These are phyloP conservation scores for Nesoenas mayeri DNA, from an alignment of 2,113 vertebrate genomes.

Conservation along the genomic window DNA sequence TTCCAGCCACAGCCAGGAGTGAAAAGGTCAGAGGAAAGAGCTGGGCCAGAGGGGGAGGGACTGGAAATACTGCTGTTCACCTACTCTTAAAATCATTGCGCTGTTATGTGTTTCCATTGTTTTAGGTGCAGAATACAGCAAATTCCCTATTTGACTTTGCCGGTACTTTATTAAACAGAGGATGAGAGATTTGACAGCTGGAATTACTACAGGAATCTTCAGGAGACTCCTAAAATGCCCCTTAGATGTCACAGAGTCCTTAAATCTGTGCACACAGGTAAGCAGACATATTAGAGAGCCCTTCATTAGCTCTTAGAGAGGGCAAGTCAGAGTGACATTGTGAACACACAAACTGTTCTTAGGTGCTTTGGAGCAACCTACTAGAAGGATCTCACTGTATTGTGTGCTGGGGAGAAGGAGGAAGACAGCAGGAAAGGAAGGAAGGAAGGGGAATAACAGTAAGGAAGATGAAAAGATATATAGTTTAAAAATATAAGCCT, in stretches of 20 bases:
- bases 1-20: neutral
- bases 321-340: neutral
- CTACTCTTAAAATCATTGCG: neutral
- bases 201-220: neutral
- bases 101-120: neutral
- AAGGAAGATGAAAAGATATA: neutral
- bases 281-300: neutral
- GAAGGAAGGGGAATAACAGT: neutral
- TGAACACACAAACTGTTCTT: neutral
- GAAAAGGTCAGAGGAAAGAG: neutral
- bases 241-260: neutral
- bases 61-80: neutral
- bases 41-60: neutral
- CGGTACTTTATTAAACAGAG: neutral
- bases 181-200: neutral
- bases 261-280: neutral
- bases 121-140: neutral
- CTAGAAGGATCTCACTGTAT: neutral
- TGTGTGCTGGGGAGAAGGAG: neutral
- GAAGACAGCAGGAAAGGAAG: neutral
- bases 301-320: neutral
- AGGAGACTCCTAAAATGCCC: neutral
- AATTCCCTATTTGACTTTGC: neutral
- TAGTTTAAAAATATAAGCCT: neutral
- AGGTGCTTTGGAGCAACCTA: neutral